Evolutionary conservation across 2,113 vertebrate species (phyloP).

Genomic region (Eudorcas thomsonii): DNA sequence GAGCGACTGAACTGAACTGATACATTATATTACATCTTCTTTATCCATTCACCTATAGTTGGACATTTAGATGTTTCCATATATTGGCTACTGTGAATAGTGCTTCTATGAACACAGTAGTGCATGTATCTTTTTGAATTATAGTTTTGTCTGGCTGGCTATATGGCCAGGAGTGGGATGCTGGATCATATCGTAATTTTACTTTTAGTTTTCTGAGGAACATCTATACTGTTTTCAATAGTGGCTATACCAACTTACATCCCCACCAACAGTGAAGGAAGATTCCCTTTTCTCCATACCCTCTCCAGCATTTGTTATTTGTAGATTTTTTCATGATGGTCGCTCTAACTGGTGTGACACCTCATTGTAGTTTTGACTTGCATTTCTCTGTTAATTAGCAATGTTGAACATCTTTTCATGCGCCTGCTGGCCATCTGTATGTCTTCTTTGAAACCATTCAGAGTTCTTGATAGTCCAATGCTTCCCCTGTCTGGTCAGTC

Average conservation of each 20-base stretch:
- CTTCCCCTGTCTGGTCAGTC: not conserved
- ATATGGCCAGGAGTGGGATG: not conserved
- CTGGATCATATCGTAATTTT: not conserved
- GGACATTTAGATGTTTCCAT: not conserved
- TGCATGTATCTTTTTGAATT: not conserved
- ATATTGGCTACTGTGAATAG: not conserved
- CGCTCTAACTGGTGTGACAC: not conserved
- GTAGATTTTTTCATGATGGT: not conserved
- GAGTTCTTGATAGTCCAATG: not conserved
- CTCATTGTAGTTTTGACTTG: not conserved
- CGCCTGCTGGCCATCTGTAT: not conserved
- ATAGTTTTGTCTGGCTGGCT: not conserved
- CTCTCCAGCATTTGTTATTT: not conserved
- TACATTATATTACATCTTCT: not conserved
- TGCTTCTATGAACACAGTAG: not conserved
- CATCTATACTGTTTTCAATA: not conserved
- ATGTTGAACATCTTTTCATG: not conserved
- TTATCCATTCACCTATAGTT: not conserved
- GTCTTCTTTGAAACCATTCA: not conserved
- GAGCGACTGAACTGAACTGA: too few species aligned
- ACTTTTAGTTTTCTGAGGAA: not conserved
- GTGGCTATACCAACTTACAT: not conserved
- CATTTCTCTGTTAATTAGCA: not conserved
- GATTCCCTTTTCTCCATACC: not conserved
- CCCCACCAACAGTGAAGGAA: not conserved